Percentiles rank a stretch among this genome's conserved stretches.
phyloP scores from a whole-genome alignment of 2,113 vertebrate species.

The Melanerpes aurifrons region DNA sequence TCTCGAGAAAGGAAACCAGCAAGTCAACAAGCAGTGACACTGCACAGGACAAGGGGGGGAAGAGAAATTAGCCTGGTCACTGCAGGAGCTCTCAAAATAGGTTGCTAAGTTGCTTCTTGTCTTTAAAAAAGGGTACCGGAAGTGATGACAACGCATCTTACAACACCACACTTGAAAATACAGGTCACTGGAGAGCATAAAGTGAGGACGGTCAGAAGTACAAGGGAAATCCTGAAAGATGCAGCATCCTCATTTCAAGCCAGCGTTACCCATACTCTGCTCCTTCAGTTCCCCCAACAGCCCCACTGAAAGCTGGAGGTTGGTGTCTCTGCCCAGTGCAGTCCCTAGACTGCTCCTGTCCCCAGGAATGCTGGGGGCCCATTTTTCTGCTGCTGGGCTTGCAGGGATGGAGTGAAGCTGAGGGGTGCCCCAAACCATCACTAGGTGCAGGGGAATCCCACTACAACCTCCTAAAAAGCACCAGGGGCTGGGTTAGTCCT shows the following conservation, averaged over 20 bases:
- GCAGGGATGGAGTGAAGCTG: not conserved
- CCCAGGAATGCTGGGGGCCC: not conserved
- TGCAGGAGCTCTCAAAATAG: slow-evolving; percentile 42
- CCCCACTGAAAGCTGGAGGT: not conserved
- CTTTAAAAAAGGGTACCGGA: slow-evolving; percentile 28
- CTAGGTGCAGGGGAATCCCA: accelerated
- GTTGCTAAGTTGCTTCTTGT: not conserved
- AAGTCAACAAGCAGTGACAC: slow-evolving; percentile 60
- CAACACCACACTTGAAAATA: slow-evolving; percentile 71
- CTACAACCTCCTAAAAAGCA: not conserved
- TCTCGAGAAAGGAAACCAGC: slow-evolving; percentile 66
- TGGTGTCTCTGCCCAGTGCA: not conserved
- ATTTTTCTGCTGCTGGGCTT: not conserved
- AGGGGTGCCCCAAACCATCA: not conserved
- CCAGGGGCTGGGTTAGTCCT: not conserved
- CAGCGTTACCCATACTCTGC: not conserved
- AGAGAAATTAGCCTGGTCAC: slow-evolving; percentile 2
- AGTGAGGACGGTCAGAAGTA: slow-evolving; percentile 67
- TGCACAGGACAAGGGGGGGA: not conserved
- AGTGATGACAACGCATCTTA: slow-evolving; percentile 42
- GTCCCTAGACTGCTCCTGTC: not conserved
- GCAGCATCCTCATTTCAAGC: slow-evolving; percentile 46
- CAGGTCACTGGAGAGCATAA: slow-evolving; percentile 66
- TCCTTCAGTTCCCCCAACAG: not conserved
- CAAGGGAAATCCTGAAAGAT: slow-evolving; percentile 61